Evolutionary conservation across 2,797 vertebrate genomes (phyloP), one percentile per base, ranked within the genome.

Genomic region (Amazona finschi): DNA sequence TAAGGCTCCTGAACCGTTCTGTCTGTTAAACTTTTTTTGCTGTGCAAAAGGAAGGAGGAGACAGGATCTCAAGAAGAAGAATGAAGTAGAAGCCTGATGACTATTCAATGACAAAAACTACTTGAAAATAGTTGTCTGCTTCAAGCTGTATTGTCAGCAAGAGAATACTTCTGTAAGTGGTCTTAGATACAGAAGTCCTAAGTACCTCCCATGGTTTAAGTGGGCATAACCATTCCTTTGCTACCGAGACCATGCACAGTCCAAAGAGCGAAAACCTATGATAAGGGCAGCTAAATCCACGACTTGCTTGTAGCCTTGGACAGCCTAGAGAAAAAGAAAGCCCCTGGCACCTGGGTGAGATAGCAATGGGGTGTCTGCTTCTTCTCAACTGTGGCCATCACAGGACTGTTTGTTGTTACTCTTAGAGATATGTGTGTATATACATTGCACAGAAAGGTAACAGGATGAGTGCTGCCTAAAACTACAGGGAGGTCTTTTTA

Each of bases 401-500:
- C 3, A 0, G 9, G 18, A 25, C 27, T 75, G 20, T 6, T 7
- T 20, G 36, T 7, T 20, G 43, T 41, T 41, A 15, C 14, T 30
- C 12, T 36, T 41, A 25, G 30, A 17, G 7, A 18, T 0, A 0
- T 5, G 5, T 25, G 39, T 19, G 27, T 5, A 2, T 2, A 27
- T 4, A 14, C 18, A 47, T 16, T 57, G 8, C 22, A 25, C 33
- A 60, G 44, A 41, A 66, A 53, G 60, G 17, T n/a, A 62, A 33
- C 20, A 49, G 9, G 25, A 12, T 25, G 8, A 25, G 19, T 41
- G n/a, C 21, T 24, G 17, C 30, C 44, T 74, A 78, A 69, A 91
- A 69, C 24, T 69, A 7, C 6, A 16, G 9, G 20, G 53, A 60
- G 1, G 7, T 39, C 7, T 12, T 55, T 67, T 71, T 21, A 43